Base-by-base conservation (phyloP, 1,140 invertebrate genomes). In the Bombus haemorrhoidalis region DNA sequence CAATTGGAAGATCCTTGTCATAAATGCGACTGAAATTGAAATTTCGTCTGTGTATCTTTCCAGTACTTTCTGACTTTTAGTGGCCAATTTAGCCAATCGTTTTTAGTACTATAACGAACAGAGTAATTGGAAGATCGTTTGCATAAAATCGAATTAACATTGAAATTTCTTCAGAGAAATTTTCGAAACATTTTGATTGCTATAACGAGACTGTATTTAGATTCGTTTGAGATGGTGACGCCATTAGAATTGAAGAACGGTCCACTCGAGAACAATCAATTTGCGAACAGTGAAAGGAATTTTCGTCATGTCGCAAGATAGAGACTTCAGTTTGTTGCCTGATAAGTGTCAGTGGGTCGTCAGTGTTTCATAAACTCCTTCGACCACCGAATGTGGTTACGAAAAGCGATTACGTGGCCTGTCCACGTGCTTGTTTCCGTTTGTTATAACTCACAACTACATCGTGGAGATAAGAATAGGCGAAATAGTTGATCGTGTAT, bases 261-360 rank as follows among this genome's bases (percentile, higher is more conserved):
- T 37, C 53, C 34, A 34, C 43, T 8, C 3, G 25, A 13, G 34
- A 47, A 81, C 78, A 81, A 71, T 41, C 43, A 43, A 34, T 71
- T 77, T 66, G 28, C n/a, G 74, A 69, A 69, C 73, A 66, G 74
- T 59, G 81, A 77, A 83, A 83, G 62, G 81, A 83, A 83, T 83
- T 53, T 83, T 77, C 62, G 18, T 25, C 15, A 1, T 77, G 73
- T 68, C 81, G 73, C 47, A 77, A 83, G 10, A 13, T 68, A 22
- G 9, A 10, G 39, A 37, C 41, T 62, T 59, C 53, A 34, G 73
- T 76, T 83, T 62, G 41, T 12, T 41, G 47, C 4, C 43, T 13
- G 41, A 47, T 47, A 82, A 66, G 72, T 75, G 62, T 77, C 74
- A 77, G 34, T 83, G 34, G 73, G 73, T 76, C 71, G 71, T 75